Percentiles rank a stretch among this genome's conserved stretches.
These are phyloP conservation scores for Tychaedon coryphoeus DNA, from an alignment of 2,113 vertebrate species.

Conservation along the genomic window DNA sequence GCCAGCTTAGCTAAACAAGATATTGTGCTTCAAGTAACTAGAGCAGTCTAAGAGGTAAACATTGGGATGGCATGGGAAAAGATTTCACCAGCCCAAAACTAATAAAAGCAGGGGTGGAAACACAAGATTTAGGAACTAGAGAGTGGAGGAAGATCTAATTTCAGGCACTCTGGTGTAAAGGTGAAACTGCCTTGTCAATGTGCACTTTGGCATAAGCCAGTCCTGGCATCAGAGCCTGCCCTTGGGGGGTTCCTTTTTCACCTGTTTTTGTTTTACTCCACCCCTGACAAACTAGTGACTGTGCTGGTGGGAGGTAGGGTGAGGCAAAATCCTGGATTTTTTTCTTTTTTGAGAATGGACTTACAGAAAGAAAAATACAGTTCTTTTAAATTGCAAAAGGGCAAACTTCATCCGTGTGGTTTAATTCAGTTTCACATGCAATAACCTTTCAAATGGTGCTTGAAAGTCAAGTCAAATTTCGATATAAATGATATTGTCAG, in stretches of 20 bases:
- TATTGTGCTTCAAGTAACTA: background rate
- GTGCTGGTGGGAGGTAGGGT: background rate
- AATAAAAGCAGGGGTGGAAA: conserved; percentile 11
- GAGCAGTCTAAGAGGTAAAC: background rate
- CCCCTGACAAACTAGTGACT: background rate
- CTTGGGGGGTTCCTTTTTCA: background rate
- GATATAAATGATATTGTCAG: conserved; percentile 41
- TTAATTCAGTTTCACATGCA: conserved; percentile 52
- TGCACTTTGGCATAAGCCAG: background rate
- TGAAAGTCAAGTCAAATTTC: conserved; percentile 64
- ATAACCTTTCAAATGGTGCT: conserved; percentile 62
- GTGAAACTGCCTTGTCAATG: background rate
- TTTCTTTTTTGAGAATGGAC: background rate
- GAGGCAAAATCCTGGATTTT: background rate
- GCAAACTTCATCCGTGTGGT: background rate
- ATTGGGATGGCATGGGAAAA: background rate
- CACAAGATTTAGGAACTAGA: background rate
- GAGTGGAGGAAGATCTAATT: background rate
- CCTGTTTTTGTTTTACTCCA: background rate
- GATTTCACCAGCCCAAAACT: conserved; percentile 7
- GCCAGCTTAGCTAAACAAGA: background rate
- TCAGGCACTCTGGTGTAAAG: conserved; percentile 4
- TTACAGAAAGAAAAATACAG: background rate
- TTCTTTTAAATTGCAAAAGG: background rate
- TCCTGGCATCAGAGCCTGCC: background rate